Conservation (phyloP, 2,113 vertebrate genomes). For the Hucho hucho region DNA sequence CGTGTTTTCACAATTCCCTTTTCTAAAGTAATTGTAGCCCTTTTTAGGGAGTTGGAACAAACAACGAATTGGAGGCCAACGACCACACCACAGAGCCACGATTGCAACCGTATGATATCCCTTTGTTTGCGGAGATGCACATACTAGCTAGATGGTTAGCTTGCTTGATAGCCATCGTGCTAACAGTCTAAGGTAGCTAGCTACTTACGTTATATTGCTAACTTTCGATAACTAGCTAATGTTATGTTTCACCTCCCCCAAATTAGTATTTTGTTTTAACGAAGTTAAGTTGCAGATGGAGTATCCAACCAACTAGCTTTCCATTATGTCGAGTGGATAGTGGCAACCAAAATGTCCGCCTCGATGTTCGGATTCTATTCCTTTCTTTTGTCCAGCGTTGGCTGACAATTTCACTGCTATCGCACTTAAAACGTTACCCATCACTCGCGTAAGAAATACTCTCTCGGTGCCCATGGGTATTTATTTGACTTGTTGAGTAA, state of each 20-base stretch:
- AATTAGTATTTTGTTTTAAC: background rate
- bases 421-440: background rate
- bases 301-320: background rate
- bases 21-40: too few species aligned
- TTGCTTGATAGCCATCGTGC: background rate
- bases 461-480: background rate
- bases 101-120: background rate
- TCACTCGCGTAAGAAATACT: background rate
- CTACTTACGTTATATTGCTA: background rate
- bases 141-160: background rate
- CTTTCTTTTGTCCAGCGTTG: slow-evolving; percentile 30
- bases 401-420: background rate
- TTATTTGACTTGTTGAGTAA: background rate
- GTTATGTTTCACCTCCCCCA: background rate
- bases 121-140: background rate
- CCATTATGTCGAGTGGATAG: background rate
- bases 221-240: background rate
- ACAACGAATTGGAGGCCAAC: background rate
- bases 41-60: background rate
- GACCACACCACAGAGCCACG: background rate
- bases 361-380: slow-evolving; percentile 20
- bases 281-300: too few species aligned
- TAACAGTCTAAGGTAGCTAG: background rate
- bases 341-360: slow-evolving; percentile 79
- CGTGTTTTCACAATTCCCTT: too few species aligned